Percentiles rank a stretch among this genome's conserved stretches.
Conservation (phyloP, 1,140 invertebrate genomes). For the Temnothorax curvispinosus region DNA sequence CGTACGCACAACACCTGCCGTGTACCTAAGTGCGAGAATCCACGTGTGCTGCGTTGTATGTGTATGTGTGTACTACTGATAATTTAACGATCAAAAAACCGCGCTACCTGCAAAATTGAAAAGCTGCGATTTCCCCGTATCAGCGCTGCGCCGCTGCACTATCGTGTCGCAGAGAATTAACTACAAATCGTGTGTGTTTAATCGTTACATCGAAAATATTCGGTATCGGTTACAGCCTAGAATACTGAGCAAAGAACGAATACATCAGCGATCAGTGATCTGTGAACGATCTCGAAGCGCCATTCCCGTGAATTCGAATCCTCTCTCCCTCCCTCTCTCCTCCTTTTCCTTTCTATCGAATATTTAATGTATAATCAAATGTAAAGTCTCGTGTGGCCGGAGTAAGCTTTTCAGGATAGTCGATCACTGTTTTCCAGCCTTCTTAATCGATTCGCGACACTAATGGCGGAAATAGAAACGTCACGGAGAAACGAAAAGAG, state of each 20-base stretch:
- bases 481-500: conserved; percentile 68
- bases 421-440: conserved; percentile 29
- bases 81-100: conserved; percentile 69
- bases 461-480: conserved; percentile 50
- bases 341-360: too few relatives aligned
- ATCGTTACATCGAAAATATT: conserved; percentile 72
- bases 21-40: conserved; percentile 73
- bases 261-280: conserved; percentile 61
- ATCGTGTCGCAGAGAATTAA: conserved; percentile 53
- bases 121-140: conserved; percentile 61
- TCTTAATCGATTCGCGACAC: neutral
- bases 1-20: conserved; percentile 41
- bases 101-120: conserved; percentile 65
- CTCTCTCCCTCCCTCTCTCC: neutral
- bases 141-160: conserved; percentile 58
- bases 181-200: conserved; percentile 63
- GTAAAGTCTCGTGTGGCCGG: neutral
- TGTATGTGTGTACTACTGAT: conserved; percentile 28
- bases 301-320: conserved; percentile 19
- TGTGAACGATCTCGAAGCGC: conserved; percentile 32
- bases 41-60: conserved; percentile 65
- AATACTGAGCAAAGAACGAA: conserved; percentile 76
- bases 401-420: neutral
- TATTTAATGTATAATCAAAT: neutral
- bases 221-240: conserved; percentile 70